phyloP scores from a whole-genome alignment of 2,888 invertebrate species.

The Caenorhabditis sp. region DNA sequence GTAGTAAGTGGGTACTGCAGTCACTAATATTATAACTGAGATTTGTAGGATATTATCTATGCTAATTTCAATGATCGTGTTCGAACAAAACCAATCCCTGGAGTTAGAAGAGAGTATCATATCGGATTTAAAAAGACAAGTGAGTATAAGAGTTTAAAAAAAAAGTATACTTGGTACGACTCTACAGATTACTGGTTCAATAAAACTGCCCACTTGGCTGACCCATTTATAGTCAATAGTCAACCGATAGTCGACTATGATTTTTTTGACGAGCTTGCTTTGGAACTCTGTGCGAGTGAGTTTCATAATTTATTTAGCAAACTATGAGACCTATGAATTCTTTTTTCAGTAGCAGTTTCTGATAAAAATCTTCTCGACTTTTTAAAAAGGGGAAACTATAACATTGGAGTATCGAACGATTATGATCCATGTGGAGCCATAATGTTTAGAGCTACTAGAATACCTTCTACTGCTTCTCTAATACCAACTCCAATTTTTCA shows the following conservation, averaged over 20 bases:
- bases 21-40: too few species aligned
- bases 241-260: constrained; percentile 14
- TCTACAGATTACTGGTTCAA: constrained; percentile 15
- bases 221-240: constrained; percentile 18
- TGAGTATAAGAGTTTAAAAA: too few species aligned
- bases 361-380: constrained; percentile 20
- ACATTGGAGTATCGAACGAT: constrained; percentile 32
- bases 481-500: constrained; percentile 36
- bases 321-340: too few species aligned
- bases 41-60: too few species aligned
- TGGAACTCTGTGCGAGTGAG: constrained; percentile 20
- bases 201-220: constrained; percentile 11
- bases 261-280: constrained; percentile 16
- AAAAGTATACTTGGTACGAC: too few species aligned
- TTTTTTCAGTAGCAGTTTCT: constrained; percentile 16
- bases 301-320: too few species aligned
- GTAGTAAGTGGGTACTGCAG: constrained; percentile 10
- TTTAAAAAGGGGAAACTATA: constrained; percentile 20
- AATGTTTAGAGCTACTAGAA: constrained; percentile 23
- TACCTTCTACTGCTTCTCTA: constrained; percentile 27
- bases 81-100: constrained; percentile 6
- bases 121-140: constrained; percentile 7
- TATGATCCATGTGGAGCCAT: constrained; percentile 37
- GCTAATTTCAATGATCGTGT: constrained; percentile 21
- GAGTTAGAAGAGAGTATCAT: constrained; percentile 7